Evolutionary conservation across 2,113 vertebrate species (phyloP), one percentile per base, ranked within the genome.

Genomic region (Microcebus tavaratra): DNA sequence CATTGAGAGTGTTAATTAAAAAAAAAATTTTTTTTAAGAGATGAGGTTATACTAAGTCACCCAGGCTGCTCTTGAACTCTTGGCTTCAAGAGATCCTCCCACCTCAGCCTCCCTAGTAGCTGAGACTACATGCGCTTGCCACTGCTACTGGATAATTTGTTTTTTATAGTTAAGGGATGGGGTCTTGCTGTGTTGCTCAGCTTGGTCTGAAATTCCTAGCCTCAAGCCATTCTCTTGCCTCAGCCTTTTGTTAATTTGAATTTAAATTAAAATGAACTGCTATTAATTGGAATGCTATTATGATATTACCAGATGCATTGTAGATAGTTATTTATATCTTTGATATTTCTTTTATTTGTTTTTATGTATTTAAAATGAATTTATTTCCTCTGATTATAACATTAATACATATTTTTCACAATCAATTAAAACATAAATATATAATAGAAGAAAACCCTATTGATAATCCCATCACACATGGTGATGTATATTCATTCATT

Each of bases 341-440:
- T 86, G 25, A 31, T 81, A 67, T 93, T 84, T 63, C 27, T 12
- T 91, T 78, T 88, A 17, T 63, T 57, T 55, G 23, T 93, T 95
- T 84, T 94, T 90, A 34, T 78, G 61, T 90, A 85, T 89, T 89
- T 92, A 80, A 93, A 95, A n/a, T 82, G 23, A 93, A 42, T 9
- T 78, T 70, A 81, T 88, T 72, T 15, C 23, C 12, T 42, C 6
- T 68, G 13, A 59, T 91, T 18, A 45, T 96, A 79, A 63, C 50
- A 90, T 95, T 78, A 67, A 85, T 94, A 34, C 3, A 29, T 85
- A 1, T 15, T 92, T 9, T 95, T 83, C 90, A 18, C 17, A 91
- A 20, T 89, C 55, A 75, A 1, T 91, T 88, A 63, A 83, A 91
- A 88, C 67, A 48, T 67, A 20, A 20, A 61, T 53, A 50, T 55